phyloP scores from a whole-genome alignment of 1,140 invertebrate genomes.

The Eupristina koningsbergeri region DNA sequence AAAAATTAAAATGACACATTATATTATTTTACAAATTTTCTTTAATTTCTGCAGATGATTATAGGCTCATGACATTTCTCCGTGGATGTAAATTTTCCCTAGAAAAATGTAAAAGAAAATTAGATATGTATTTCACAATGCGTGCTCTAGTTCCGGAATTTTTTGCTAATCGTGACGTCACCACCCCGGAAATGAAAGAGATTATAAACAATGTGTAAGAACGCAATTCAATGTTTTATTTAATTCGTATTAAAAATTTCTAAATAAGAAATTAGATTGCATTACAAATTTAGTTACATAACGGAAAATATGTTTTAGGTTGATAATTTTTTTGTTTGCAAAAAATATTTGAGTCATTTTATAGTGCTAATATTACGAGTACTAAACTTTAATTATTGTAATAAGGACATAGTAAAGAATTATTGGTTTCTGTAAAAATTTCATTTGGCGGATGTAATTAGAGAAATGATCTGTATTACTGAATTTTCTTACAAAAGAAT shows the following conservation, averaged over 20 bases:
- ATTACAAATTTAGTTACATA: background rate
- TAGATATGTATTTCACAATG: slow-evolving; percentile 90
- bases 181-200: slow-evolving; percentile 79
- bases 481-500: too few relatives aligned
- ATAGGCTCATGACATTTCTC: slow-evolving; percentile 83
- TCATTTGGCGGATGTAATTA: too few relatives aligned
- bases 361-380: background rate
- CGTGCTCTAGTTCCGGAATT: slow-evolving; percentile 86
- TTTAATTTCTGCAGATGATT: slow-evolving; percentile 76
- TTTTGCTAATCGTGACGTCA: slow-evolving; percentile 84
- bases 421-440: too few relatives aligned
- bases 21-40: too few relatives aligned
- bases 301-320: background rate
- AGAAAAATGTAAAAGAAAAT: slow-evolving; percentile 85
- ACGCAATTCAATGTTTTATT: slow-evolving; percentile 50
- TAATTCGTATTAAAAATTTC: background rate
- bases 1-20: too few relatives aligned
- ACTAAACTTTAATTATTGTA: background rate
- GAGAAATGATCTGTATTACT: too few relatives aligned
- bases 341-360: background rate
- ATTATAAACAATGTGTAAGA: slow-evolving; percentile 81
- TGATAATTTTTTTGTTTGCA: background rate
- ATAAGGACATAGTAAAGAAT: background rate
- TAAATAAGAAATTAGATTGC: background rate
- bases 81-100: slow-evolving; percentile 88